Base-by-base conservation (phyloP, 1,140 invertebrate species). In the Notospermus geniculatus region DNA sequence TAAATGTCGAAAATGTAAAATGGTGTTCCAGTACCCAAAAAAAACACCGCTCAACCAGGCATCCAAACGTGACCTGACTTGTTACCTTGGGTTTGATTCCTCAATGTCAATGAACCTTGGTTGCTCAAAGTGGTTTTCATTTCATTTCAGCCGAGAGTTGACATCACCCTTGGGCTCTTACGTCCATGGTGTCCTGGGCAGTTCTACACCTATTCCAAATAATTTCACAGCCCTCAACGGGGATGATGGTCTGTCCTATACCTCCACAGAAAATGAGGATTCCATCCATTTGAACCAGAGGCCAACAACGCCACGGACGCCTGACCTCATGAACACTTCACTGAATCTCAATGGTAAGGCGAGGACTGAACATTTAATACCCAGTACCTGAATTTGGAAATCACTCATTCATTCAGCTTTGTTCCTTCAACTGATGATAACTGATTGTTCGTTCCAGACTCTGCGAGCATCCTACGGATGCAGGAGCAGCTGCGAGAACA, bases 201-300 rank as follows among this genome's bases (percentile, higher is more conserved):
- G 46, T n/a, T 23, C 46, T n/a, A 23, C 46, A 5, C 46, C 46
- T 23, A 23, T 50, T 9, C 46, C 25, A n/a, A 50, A 50, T n/a
- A 27, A 23, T 9, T 27, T 19, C 19, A 57, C 27, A 22, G 36
- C 23, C 28, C 23, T 36, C 32, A 32, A 61, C 53, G 76, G 76
- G 60, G 76, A 78, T 67, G 76, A 78, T 60, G 66, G 67, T 13
- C 67, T 78, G 19, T 77, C 74, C 19, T 71, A 73, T 59, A 74
- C 76, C 28, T 75, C 73, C 2, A 77, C 75, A 28, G 76, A 78
- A 57, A 29, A 60, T 55, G 56, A 58, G 13, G 32, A 58, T 27
- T 57, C 59, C 27, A 19, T 30, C 22, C 28, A 61, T 11, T n/a
- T 57, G n/a, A 28, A 55, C 23, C 19, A 23, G 5, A 19, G 25